Conservation (phyloP, 2,113 vertebrate genomes). For the Seriola aureovittata region DNA sequence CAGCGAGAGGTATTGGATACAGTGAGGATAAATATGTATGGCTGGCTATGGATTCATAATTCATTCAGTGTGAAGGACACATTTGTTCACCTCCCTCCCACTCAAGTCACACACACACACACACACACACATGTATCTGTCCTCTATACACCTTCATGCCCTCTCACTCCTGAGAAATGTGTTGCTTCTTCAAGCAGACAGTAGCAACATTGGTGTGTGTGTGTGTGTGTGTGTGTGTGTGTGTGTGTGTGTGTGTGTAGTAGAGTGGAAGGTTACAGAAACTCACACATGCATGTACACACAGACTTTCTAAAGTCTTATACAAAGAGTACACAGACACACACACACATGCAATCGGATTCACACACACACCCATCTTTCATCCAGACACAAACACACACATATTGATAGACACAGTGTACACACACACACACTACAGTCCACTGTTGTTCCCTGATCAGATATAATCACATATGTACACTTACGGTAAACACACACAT, state of each 20-base stretch:
- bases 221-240: too few species aligned
- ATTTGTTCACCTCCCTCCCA: conserved; percentile 54
- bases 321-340: not conserved
- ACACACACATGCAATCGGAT: not conserved
- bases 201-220: not conserved
- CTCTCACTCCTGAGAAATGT: conserved; percentile 22
- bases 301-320: not conserved
- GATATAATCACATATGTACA: not conserved
- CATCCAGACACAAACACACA: not conserved
- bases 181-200: conserved; percentile 10
- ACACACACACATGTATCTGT: not conserved
- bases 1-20: conserved; percentile 60
- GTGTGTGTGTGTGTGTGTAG: conserved; percentile 10
- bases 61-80: conserved; percentile 72
- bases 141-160: conserved; percentile 8
- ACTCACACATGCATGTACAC: not conserved
- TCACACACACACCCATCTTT: conserved; percentile 11
- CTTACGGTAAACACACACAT: not conserved
- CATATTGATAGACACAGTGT: not conserved
- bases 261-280: not conserved
- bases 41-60: conserved; percentile 70
- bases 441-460: not conserved
- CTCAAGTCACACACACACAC: not conserved
- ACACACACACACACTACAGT: not conserved
- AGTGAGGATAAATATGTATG: conserved; percentile 70